Evolutionary conservation across 2,888 invertebrate genomes (phyloP).

Genomic region (Formica aserva): DNA sequence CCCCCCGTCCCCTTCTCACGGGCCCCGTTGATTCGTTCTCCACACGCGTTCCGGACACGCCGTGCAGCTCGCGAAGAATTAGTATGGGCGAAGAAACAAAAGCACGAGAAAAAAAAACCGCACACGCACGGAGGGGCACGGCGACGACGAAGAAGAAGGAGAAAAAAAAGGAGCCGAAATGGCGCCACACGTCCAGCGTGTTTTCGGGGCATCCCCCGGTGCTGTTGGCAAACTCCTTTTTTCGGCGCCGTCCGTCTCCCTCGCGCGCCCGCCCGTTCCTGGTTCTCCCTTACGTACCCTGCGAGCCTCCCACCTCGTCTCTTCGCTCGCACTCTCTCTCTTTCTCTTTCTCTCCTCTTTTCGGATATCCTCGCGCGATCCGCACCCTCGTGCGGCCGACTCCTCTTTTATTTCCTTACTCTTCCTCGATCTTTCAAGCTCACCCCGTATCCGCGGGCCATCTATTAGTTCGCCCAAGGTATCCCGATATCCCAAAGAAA

Average conservation of each 20-base stretch:
- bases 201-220: constrained; percentile 84
- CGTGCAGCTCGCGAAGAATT: constrained; percentile 82
- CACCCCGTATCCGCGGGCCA: constrained; percentile 63
- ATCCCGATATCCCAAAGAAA: constrained; percentile 64
- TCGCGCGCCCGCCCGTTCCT: constrained; percentile 59
- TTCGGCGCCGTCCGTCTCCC: constrained; percentile 68
- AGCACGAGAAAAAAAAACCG: constrained; percentile 73
- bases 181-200: constrained; percentile 85
- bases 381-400: constrained; percentile 53
- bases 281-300: constrained; percentile 57
- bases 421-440: constrained; percentile 57
- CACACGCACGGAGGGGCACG: constrained; percentile 66
- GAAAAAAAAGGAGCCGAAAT: constrained; percentile 82
- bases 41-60: constrained; percentile 72
- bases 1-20: constrained; percentile 56
- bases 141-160: constrained; percentile 74
- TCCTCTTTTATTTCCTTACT: constrained; percentile 63
- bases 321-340: neutral
- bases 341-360: constrained; percentile 1
- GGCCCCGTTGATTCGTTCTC: constrained; percentile 68
- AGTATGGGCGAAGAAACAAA: constrained; percentile 84
- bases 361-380: constrained; percentile 59
- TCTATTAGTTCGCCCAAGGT: constrained; percentile 76
- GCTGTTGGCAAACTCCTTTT: constrained; percentile 81
- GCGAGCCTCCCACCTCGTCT: neutral